Evolutionary conservation across 2,113 vertebrate genomes (phyloP), one percentile per base, ranked within the genome.

Genomic region (Hippoglossus stenolepis): DNA sequence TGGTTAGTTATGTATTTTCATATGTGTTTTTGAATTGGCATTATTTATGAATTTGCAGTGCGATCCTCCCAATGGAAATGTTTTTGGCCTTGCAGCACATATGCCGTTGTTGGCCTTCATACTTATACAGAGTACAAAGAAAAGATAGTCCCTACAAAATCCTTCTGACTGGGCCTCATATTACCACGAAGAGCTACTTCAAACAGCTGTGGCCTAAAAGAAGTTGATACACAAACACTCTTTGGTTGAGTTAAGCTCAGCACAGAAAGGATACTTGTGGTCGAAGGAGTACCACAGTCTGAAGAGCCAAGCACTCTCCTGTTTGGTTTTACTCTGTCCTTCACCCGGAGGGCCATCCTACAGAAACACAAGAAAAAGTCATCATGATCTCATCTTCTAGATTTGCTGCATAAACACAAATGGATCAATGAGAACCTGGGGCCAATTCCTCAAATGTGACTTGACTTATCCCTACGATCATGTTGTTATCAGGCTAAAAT

Each of bases 281-380:
- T 99, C 98, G 90, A 99, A 99, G 82, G 95, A 97, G 70, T 99
- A 99, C 98, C 98, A 99, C 2, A 99, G 90, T 76, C 97, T 94
- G 94, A 99, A 99, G 59, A 99, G 95, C 98, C 97, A 99, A 0
- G 96, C 98, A 2, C 98, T 99, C 92, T 99, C 98, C 90, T 98
- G 97, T 79, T 97, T 98, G 72, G 96, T 98, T 77, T 95, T 96
- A 92, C 97, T 98, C 15, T 86, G 94, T 57, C 94, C 95, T 4
- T 93, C 94, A 7, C 63, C 80, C 83, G 92, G 91, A 18, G 74
- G 0, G 5, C 90, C 93, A 0, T 95, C 95, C 95, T 95, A 74
- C 8, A 79, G 67, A 90, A 61, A 87, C 62, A 88, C 54, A 86
- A 9, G 17, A 17, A 31, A 5, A 62, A 57, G 17, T 11, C n/a